phyloP scores from a whole-genome alignment of 2,113 vertebrate genomes.

The Ctenodactylus gundi region DNA sequence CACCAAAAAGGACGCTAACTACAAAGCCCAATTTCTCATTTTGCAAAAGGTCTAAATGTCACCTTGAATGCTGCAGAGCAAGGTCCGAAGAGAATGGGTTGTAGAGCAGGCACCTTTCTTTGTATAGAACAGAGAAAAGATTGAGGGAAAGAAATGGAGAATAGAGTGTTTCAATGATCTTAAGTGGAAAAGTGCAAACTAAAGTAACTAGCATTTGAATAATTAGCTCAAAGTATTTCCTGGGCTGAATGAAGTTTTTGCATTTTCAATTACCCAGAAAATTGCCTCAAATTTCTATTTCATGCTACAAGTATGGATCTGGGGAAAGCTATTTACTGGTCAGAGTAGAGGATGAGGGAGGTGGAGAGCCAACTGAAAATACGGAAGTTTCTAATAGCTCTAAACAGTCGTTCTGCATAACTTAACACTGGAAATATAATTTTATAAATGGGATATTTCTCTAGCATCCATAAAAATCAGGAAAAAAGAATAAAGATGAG shows the following conservation, averaged over 20 bases:
- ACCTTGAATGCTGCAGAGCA: background rate
- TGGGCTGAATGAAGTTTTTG: constrained; percentile 34
- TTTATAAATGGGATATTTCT: constrained; percentile 63
- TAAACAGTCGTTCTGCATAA: constrained; percentile 62
- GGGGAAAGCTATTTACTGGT: constrained; percentile 37
- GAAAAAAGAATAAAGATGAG: constrained; percentile 72
- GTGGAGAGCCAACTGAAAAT: background rate
- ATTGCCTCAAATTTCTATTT: constrained; percentile 55
- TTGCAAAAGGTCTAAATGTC: background rate
- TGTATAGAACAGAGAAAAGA: background rate
- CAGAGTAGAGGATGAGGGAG: background rate
- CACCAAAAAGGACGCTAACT: background rate
- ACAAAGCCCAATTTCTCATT: constrained; percentile 19
- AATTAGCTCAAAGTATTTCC: constrained; percentile 53
- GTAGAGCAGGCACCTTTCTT: background rate
- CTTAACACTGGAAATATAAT: constrained; percentile 37
- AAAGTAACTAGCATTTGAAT: constrained; percentile 14
- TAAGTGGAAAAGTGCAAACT: constrained; percentile 28
- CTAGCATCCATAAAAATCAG: constrained; percentile 74
- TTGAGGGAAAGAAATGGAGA: background rate
- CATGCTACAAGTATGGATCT: background rate
- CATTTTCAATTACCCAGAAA: constrained; percentile 57
- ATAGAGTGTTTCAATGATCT: background rate
- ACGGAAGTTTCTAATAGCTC: constrained; percentile 5
- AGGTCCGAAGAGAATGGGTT: background rate